phyloP scores from a whole-genome alignment of 2,113 vertebrate genomes.

The Platichthys flesus region DNA sequence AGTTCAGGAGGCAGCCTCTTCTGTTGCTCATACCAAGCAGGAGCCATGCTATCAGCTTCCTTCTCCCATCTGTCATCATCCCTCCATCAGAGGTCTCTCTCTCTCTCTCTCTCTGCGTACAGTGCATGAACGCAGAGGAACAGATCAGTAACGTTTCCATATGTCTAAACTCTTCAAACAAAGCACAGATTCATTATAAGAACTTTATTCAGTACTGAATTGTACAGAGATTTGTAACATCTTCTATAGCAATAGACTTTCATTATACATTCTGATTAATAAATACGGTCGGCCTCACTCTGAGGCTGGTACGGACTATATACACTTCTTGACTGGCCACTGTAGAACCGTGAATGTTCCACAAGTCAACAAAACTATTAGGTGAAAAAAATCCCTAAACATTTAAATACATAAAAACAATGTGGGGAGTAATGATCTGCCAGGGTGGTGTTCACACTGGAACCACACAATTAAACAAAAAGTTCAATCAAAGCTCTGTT shows the following conservation, averaged over 20 bases:
- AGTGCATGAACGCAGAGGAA: not conserved
- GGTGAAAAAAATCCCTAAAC: not conserved
- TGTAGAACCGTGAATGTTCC: not conserved
- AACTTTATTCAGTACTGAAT: conserved; percentile 54
- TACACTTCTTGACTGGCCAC: conserved; percentile 13
- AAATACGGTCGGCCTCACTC: conserved; percentile 22
- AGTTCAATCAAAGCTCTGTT: not conserved
- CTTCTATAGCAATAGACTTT: conserved; percentile 52
- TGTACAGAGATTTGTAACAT: conserved; percentile 39
- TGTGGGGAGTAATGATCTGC: not conserved
- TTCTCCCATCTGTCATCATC: conserved; percentile 44
- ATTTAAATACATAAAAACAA: conserved; percentile 8
- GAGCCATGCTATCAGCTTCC: conserved; percentile 40
- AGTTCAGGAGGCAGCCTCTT: conserved; percentile 3
- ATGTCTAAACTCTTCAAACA: not conserved
- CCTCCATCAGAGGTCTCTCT: not conserved
- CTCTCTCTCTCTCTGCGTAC: not conserved
- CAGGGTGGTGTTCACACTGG: not conserved
- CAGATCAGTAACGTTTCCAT: too few relatives aligned
- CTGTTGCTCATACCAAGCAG: not conserved
- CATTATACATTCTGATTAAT: conserved; percentile 63
- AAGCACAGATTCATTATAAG: conserved; percentile 13
- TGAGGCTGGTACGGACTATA: conserved; percentile 24
- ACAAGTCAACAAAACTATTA: not conserved
- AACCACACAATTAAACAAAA: not conserved